These are phyloP conservation scores for Torymus aiolomorphi DNA, from an alignment of 2,888 invertebrate genomes.

Conservation along the genomic window DNA sequence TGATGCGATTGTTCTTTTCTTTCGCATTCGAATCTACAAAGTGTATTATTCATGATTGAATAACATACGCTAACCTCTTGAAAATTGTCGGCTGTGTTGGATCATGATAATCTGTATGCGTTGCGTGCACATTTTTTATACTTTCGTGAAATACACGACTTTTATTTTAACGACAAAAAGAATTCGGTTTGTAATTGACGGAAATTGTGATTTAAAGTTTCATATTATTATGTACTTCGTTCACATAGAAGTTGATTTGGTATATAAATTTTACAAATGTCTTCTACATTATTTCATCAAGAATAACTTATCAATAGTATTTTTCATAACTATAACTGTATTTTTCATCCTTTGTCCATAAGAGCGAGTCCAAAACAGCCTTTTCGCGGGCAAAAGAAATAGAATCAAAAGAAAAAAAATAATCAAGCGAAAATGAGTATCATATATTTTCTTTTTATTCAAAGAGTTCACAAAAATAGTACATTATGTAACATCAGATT, in stretches of 20 bases:
- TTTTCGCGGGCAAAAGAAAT: neutral
- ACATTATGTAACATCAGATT: too few species aligned
- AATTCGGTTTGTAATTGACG: constrained; percentile 10
- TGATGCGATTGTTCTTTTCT: constrained; percentile 44
- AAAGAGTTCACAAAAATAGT: too few species aligned
- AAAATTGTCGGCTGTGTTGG: constrained; percentile 24
- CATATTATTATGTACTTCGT: too few species aligned
- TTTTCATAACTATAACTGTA: constrained; percentile 6
- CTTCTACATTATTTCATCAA: too few species aligned
- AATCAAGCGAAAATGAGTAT: too few species aligned
- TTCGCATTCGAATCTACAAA: constrained; percentile 17
- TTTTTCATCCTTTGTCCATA: constrained; percentile 40
- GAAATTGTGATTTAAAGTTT: neutral
- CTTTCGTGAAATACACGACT: constrained; percentile 31
- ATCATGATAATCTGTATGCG: neutral
- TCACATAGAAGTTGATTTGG: too few species aligned
- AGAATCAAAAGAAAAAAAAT: neutral
- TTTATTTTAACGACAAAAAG: constrained; percentile 28
- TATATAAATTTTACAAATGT: too few species aligned
- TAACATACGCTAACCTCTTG: constrained; percentile 27
- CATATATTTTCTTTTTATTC: too few species aligned
- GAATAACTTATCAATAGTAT: too few species aligned
- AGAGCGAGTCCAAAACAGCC: constrained; percentile 4
- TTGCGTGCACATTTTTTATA: neutral
- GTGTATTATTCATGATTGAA: constrained; percentile 48